A percentile compares a stretch with the other conserved stretches of the same genome.
Conservation (phyloP, 64 coral and sea anemone genomes). For the Montipora foliosa region DNA sequence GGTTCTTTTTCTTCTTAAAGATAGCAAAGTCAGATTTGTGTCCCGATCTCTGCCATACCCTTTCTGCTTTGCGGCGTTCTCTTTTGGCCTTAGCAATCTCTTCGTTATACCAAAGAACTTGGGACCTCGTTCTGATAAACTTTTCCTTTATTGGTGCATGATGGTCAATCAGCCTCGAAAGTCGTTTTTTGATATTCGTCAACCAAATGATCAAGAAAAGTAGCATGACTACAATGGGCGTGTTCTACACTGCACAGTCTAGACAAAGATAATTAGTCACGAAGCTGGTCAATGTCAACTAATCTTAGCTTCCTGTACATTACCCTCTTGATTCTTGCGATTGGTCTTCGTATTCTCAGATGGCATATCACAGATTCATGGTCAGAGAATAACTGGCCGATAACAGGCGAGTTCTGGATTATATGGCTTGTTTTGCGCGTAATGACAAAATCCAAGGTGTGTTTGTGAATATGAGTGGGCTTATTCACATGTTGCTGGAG, state of each 20-base stretch:
- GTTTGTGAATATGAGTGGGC: no score
- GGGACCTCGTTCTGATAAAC: background rate
- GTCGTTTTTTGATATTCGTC: conserved; percentile 5
- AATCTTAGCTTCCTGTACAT: background rate
- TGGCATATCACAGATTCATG: conserved; percentile 35
- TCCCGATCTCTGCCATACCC: conserved; percentile 57
- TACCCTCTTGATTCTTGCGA: background rate
- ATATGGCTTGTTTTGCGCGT: conserved; percentile 17
- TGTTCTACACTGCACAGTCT: conserved; percentile 37
- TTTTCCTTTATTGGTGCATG: conserved; percentile 66
- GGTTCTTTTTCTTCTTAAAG: conserved; percentile 68
- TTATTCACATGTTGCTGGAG: no score
- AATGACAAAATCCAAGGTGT: background rate
- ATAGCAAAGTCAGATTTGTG: conserved; percentile 49
- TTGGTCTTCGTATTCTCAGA: background rate
- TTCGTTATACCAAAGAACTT: conserved; percentile 68
- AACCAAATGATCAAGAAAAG: background rate
- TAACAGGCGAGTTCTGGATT: conserved; percentile 2
- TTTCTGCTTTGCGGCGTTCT: conserved; percentile 69
- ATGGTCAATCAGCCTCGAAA: conserved; percentile 50
- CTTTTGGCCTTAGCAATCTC: conserved; percentile 76
- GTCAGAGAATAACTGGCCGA: conserved; percentile 28
- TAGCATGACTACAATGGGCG: conserved; percentile 6
- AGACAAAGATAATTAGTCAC: conserved; percentile 47
- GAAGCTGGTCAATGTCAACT: background rate